Conservation (phyloP, 2,113 vertebrate species). For the Embiotoca jacksoni region DNA sequence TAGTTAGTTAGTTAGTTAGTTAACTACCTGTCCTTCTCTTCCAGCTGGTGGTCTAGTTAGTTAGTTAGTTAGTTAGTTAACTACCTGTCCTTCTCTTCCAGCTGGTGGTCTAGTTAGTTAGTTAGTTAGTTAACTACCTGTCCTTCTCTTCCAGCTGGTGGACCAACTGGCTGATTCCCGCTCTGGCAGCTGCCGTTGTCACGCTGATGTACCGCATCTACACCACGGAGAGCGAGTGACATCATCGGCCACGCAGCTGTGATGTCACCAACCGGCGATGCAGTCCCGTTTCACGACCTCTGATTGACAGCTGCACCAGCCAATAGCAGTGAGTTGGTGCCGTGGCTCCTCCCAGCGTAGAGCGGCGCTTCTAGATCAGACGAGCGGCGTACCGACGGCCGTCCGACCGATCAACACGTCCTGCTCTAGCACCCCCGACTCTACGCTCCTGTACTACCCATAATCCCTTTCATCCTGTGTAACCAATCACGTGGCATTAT, state of each 20-base stretch:
- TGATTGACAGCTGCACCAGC: slow-evolving; percentile 18
- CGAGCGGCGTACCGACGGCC: no score
- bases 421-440: neutral
- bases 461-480: slow-evolving; percentile 35
- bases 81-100: slow-evolving; percentile 56
- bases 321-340: slow-evolving; percentile 4
- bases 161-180: slow-evolving; percentile 90
- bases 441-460: slow-evolving; percentile 31
- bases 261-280: neutral
- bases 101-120: slow-evolving; percentile 83
- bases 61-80: neutral
- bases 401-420: neutral
- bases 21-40: no score
- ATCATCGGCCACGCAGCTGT: slow-evolving; percentile 27
- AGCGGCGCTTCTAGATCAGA: neutral
- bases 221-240: slow-evolving; percentile 77
- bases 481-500: slow-evolving; percentile 37
- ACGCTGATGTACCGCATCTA: slow-evolving; percentile 90
- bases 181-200: slow-evolving; percentile 83
- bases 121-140: neutral
- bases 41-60: no score
- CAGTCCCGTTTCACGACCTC: neutral
- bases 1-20: neutral
- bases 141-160: slow-evolving; percentile 84
- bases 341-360: neutral